Evolutionary conservation across 2,797 vertebrate species (phyloP).

Genomic region (Tragelaphus oryx): DNA sequence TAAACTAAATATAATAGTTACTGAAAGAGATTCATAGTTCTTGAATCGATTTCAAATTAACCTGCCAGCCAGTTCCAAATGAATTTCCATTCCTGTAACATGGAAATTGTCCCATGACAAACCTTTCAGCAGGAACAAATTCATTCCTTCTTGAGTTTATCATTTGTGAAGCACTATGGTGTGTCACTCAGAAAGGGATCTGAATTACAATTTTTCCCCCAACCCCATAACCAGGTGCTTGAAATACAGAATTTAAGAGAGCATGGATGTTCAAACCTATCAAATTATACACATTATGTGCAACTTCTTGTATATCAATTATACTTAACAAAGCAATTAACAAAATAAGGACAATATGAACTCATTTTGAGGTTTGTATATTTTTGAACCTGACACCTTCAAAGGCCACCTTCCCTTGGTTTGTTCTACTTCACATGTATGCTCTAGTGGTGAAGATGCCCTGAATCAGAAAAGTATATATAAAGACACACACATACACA

Average conservation of each 20-base stretch:
- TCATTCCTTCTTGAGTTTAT: constrained; percentile 34
- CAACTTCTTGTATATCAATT: not conserved
- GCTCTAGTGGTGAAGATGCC: not conserved
- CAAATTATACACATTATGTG: not conserved
- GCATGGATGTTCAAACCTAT: not conserved
- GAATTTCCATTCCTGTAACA: constrained; percentile 41
- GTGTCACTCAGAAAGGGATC: constrained; percentile 6
- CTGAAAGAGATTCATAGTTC: constrained; percentile 23
- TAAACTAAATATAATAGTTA: constrained; percentile 49
- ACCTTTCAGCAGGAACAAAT: constrained; percentile 43
- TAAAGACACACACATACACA: not conserved
- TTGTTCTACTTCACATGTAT: not conserved
- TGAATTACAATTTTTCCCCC: constrained; percentile 39
- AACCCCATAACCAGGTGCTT: not conserved
- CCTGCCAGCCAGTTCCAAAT: constrained; percentile 26
- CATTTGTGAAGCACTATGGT: constrained; percentile 22
- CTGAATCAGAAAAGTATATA: not conserved
- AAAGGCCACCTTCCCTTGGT: not conserved
- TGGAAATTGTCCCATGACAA: constrained; percentile 51
- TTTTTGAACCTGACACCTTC: not conserved
- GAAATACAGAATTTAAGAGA: constrained; percentile 5
- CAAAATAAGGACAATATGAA: not conserved
- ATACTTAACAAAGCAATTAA: not conserved
- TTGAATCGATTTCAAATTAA: constrained; percentile 57
- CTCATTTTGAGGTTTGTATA: not conserved